These are phyloP conservation scores for Trichomalopsis sarcophagae DNA, from an alignment of 1,140 invertebrate genomes.

Conservation along the genomic window DNA sequence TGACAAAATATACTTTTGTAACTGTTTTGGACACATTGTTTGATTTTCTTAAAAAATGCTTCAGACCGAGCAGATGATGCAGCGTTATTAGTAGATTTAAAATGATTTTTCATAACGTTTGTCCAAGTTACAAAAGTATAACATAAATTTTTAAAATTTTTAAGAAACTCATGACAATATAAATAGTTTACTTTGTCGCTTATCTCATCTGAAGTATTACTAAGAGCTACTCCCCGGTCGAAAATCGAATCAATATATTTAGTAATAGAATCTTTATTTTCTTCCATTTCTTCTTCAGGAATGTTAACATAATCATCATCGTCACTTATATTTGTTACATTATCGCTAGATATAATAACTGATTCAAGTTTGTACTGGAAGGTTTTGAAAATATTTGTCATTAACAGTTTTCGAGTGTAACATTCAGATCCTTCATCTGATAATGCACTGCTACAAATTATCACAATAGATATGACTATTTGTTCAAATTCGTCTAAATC, in stretches of 20 bases:
- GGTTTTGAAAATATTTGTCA: not conserved
- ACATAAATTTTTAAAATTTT: not conserved
- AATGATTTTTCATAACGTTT: not conserved
- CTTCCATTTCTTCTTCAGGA: not conserved
- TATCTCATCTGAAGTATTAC: not conserved
- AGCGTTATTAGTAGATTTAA: not conserved
- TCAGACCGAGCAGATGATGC: not conserved
- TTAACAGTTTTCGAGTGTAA: not conserved
- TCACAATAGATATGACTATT: not conserved
- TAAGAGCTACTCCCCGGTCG: not conserved
- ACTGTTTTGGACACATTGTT: not conserved
- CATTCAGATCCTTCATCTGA: not conserved
- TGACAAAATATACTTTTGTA: not conserved
- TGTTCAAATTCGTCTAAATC: not conserved
- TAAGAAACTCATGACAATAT: not conserved
- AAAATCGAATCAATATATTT: not conserved
- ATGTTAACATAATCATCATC: not conserved
- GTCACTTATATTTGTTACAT: not conserved
- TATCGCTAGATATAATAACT: no score
- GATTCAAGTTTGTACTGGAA: no score
- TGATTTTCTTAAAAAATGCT: not conserved
- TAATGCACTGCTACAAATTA: no score
- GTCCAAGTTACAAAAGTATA: not conserved
- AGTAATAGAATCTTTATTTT: not conserved
- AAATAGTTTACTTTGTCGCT: not conserved